Conservation (phyloP, 2,888 invertebrate species). For the Agrochola macilenta region DNA sequence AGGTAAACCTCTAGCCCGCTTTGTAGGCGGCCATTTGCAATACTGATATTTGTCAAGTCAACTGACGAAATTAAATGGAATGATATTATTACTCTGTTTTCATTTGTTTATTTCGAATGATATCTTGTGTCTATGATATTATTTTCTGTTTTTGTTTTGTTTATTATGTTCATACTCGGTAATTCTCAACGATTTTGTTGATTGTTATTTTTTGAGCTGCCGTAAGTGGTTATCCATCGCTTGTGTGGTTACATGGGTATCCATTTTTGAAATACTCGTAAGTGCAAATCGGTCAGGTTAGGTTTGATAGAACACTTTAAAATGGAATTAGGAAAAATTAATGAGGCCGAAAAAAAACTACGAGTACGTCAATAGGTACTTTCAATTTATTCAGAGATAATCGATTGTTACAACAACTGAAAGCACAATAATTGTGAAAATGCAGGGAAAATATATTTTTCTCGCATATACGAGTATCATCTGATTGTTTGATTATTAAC, state of each 20-base stretch:
- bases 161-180: background rate
- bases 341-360: too few species aligned
- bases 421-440: too few species aligned
- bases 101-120: background rate
- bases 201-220: background rate
- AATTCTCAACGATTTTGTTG: background rate
- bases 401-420: too few species aligned
- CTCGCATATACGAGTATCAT: too few species aligned
- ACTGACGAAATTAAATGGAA: constrained; percentile 21
- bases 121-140: background rate
- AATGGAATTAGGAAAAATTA: too few species aligned
- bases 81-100: background rate
- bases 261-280: background rate
- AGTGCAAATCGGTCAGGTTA: background rate
- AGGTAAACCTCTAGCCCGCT: constrained; percentile 20
- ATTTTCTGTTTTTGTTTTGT: background rate
- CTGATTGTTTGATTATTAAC: too few species aligned
- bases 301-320: too few species aligned
- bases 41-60: constrained; percentile 42
- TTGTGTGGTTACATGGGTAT: background rate
- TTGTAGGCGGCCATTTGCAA: constrained; percentile 43
- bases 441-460: too few species aligned
- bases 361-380: too few species aligned
- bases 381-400: too few species aligned
- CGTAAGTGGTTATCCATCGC: background rate